Evolutionary conservation across 2,797 vertebrate genomes (phyloP), one percentile per base, ranked within the genome.

Genomic region (Cryptoblepharus egeriae): DNA sequence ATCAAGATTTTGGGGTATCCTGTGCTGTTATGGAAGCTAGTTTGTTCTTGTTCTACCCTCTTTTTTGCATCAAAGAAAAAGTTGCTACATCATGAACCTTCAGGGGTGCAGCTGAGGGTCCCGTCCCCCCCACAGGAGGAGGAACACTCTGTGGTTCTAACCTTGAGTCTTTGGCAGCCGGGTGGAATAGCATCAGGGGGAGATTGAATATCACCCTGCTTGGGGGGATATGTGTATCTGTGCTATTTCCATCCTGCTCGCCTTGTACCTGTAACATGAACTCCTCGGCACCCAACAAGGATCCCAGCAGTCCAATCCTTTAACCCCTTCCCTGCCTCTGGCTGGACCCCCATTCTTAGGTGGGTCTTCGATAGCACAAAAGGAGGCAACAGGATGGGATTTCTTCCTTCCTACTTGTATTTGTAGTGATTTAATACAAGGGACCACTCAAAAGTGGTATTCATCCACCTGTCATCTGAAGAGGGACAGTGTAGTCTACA

Each of bases 231-330:
- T 52, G 49, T 52, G 49, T 52, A 2, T 52, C 13, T 18, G 49
- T 10, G 49, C 82, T 84, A 84, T 84, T 84, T 84, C 63, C 42
- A 18, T 72, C 74, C 45, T 70, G 26, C 32, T 57, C 5, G 60
- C 22, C 58, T 68, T 60, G 75, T 72, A 71, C 67, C 79, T 72
- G 73, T 72, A 77, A 85, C 13, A 61, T 52, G 75, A 85, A 68
- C 69, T 52, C 75, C 12, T 7, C 1, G 16, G 45, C 28, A n/a
- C 5, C 30, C 70, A 37, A 37, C n/a, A 26, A 60, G 11, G 28
- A 60, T 45, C 52, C 4, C 5, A 16, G 39, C 49, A 28, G 72
- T 11, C 28, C 2, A n/a, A 20, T 32, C n/a, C 10, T 22, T 52
- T 79, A 79, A 75, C 71, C 32, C 69, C 24, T 74, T 22, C 32